These are phyloP conservation scores for Leucophenga montana DNA, from an alignment of 2,888 invertebrate species.

Conservation along the genomic window DNA sequence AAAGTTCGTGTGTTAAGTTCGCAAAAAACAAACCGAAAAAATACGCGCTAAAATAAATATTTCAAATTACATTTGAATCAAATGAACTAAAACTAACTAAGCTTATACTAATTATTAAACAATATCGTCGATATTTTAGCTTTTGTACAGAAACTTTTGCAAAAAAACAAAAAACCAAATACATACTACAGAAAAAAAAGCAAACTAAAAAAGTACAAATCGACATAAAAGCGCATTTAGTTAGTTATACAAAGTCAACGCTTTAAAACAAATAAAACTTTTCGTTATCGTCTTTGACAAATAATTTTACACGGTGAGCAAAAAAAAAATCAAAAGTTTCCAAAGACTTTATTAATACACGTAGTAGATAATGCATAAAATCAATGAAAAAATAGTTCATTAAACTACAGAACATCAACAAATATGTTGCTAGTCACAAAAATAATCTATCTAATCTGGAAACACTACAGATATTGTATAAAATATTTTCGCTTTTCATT, in stretches of 20 bases:
- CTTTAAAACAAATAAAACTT: not conserved
- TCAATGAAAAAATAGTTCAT: too few relatives aligned
- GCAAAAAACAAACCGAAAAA: slow-evolving; percentile 33
- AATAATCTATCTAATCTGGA: too few relatives aligned
- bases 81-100: slow-evolving; percentile 26
- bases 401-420: too few relatives aligned
- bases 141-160: too few relatives aligned
- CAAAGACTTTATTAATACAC: not conserved
- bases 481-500: too few relatives aligned
- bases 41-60: slow-evolving; percentile 7
- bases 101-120: slow-evolving; percentile 7
- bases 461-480: too few relatives aligned
- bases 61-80: slow-evolving; percentile 23
- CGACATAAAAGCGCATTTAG: slow-evolving; percentile 31
- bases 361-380: not conserved
- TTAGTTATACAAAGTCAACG: slow-evolving; percentile 48
- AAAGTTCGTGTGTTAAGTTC: slow-evolving; percentile 42
- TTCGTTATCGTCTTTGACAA: not conserved
- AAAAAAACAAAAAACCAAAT: not conserved
- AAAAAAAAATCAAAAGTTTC: not conserved
- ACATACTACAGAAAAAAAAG: not conserved
- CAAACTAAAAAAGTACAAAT: slow-evolving; percentile 52
- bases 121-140: not conserved
- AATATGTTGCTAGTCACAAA: too few relatives aligned
- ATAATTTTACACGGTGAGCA: not conserved